A percentile compares a stretch with the other conserved stretches of the same genome.
Evolutionary conservation across 2,113 vertebrate genomes (phyloP).

Genomic region (Xiphophorus couchianus): DNA sequence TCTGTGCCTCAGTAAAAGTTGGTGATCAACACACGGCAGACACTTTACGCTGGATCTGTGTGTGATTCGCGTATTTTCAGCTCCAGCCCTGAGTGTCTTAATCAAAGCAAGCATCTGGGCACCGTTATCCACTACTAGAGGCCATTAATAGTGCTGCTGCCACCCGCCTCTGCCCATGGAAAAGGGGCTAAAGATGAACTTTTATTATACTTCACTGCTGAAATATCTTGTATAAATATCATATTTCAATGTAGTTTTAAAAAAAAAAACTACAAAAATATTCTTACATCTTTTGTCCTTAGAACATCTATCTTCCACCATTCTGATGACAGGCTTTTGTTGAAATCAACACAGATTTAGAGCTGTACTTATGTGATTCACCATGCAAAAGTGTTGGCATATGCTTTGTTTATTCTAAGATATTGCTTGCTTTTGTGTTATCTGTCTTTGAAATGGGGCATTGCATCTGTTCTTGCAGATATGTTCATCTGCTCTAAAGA

Average conservation of each 20-base stretch:
- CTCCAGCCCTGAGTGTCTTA: slow-evolving; percentile 63
- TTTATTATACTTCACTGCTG: slow-evolving; percentile 21
- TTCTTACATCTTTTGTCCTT: background rate
- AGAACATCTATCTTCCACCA: background rate
- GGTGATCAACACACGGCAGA: slow-evolving; percentile 59
- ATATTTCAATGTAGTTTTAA: slow-evolving; percentile 1
- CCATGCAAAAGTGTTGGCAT: background rate
- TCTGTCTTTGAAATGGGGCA: background rate
- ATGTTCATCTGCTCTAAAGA: background rate
- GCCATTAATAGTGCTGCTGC: slow-evolving; percentile 63
- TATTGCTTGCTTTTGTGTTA: background rate
- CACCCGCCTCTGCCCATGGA: slow-evolving; percentile 38
- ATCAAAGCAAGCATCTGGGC: slow-evolving; percentile 76
- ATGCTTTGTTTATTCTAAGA: background rate
- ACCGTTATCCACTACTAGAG: slow-evolving; percentile 64
- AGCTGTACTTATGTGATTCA: background rate
- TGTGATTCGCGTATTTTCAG: slow-evolving; percentile 58
- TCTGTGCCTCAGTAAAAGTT: slow-evolving; percentile 61
- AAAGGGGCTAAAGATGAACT: slow-evolving; percentile 24
- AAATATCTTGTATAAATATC: slow-evolving; percentile 15
- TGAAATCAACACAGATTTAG: background rate
- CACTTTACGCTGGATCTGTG: slow-evolving; percentile 48
- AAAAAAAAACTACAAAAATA: background rate
- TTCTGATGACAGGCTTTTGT: background rate
- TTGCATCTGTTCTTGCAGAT: background rate